Percentiles rank a stretch among this genome's conserved stretches.
Conservation (phyloP, 2,888 invertebrate species). For the Drosophila monieri region DNA sequence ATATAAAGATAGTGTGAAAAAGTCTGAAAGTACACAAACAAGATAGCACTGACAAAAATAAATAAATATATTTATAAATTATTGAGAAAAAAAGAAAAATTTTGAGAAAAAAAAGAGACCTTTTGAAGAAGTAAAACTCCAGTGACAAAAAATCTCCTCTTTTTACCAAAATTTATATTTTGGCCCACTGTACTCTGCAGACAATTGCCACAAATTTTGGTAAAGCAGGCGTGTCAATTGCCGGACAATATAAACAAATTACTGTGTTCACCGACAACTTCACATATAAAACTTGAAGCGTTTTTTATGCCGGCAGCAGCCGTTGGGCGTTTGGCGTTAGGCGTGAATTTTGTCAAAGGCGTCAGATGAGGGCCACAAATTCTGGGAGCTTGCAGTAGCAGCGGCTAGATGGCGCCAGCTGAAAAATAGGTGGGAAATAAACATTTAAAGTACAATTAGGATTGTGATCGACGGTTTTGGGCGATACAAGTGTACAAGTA, state of each 20-base stretch:
- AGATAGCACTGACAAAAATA: background rate
- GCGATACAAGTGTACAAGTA: conserved; percentile 10
- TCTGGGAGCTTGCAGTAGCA: background rate
- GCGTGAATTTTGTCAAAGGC: conserved; percentile 1
- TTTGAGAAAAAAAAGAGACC: too few relatives aligned
- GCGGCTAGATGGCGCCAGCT: conserved; percentile 29
- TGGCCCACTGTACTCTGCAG: conserved; percentile 50
- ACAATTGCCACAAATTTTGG: conserved; percentile 72
- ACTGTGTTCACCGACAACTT: conserved; percentile 37
- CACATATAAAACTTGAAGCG: conserved; percentile 11
- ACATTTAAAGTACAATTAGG: conserved; percentile 13
- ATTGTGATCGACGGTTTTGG: conserved; percentile 22
- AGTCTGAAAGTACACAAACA: background rate
- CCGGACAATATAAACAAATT: conserved; percentile 75
- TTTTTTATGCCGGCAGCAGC: conserved; percentile 31
- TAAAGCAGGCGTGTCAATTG: conserved; percentile 77
- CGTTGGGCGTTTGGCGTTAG: conserved; percentile 7
- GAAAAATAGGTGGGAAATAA: conserved; percentile 4
- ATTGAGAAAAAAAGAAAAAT: too few relatives aligned
- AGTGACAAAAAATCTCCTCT: background rate
- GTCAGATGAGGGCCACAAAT: conserved; percentile 23
- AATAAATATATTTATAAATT: too few relatives aligned
- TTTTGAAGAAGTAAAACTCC: background rate
- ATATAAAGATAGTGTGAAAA: background rate
- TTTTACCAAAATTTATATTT: conserved; percentile 15